Conservation (phyloP, 2,888 invertebrate species). For the Caenorhabditis sinica region DNA sequence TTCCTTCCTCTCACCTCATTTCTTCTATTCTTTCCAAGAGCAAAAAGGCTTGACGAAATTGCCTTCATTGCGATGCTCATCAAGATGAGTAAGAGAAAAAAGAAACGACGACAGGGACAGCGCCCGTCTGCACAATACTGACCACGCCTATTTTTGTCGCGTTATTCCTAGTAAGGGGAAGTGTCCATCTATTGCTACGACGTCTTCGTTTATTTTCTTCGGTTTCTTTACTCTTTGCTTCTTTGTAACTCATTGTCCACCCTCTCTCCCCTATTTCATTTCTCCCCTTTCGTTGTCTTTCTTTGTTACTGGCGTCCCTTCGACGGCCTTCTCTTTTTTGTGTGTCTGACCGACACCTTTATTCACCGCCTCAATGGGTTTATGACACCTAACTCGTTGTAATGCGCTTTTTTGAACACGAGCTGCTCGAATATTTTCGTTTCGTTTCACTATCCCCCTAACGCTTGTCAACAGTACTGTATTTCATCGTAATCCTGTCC, state of each 20-base stretch:
- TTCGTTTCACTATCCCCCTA: not conserved
- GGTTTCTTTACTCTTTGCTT: slow-evolving; percentile 43
- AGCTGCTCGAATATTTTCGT: slow-evolving; percentile 13
- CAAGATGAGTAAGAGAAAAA: slow-evolving; percentile 25
- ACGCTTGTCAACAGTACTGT: not conserved
- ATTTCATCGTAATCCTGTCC: slow-evolving; percentile 5
- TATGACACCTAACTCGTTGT: slow-evolving; percentile 41
- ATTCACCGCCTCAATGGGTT: slow-evolving; percentile 50
- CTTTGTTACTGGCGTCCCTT: slow-evolving; percentile 32
- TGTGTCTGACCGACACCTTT: slow-evolving; percentile 40
- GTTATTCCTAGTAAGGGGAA: slow-evolving; percentile 29
- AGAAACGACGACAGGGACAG: slow-evolving; percentile 14
- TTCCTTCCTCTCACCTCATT: slow-evolving; percentile 2
- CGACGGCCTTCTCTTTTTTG: slow-evolving; percentile 12
- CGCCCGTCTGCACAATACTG: slow-evolving; percentile 19
- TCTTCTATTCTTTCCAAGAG: not conserved
- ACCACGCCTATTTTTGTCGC: slow-evolving; percentile 52
- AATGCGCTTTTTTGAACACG: slow-evolving; percentile 16
- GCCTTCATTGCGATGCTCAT: slow-evolving; percentile 49
- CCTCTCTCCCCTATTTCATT: slow-evolving; percentile 21
- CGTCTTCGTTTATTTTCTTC: slow-evolving; percentile 43
- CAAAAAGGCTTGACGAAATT: slow-evolving; percentile 36
- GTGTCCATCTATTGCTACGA: slow-evolving; percentile 24
- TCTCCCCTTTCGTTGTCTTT: not conserved
- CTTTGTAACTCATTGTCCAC: slow-evolving; percentile 35